Conservation (phyloP, 2,888 invertebrate genomes). For the Encarsia formosa region DNA sequence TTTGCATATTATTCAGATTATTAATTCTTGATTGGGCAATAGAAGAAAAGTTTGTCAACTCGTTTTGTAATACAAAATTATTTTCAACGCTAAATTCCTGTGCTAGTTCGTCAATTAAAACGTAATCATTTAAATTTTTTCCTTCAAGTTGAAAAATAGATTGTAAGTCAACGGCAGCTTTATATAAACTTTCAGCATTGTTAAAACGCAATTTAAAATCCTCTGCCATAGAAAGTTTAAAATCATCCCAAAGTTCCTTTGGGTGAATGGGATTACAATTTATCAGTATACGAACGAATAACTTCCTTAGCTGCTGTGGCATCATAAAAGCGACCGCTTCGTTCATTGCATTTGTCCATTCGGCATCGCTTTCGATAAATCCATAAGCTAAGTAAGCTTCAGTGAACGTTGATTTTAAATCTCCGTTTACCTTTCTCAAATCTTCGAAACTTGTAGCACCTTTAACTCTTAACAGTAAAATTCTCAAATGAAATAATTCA, state of each 20-base stretch:
- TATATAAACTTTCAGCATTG: not conserved
- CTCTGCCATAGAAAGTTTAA: conserved; percentile 27
- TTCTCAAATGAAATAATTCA: conserved; percentile 15
- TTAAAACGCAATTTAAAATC: conserved; percentile 8
- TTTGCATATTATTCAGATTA: conserved; percentile 15
- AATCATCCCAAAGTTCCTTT: conserved; percentile 24
- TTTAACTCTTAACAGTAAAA: conserved; percentile 32
- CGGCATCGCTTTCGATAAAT: conserved; percentile 21
- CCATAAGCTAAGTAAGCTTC: conserved; percentile 12
- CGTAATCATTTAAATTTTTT: not conserved
- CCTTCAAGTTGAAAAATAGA: not conserved
- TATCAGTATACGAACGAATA: conserved; percentile 35
- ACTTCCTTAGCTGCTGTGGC: conserved; percentile 34
- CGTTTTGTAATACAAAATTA: conserved; percentile 7
- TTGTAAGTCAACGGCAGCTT: not conserved
- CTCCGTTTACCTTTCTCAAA: conserved; percentile 34
- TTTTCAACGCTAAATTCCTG: conserved; percentile 12
- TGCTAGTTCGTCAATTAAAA: too few relatives aligned
- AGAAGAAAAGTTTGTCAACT: too few relatives aligned
- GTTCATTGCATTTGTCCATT: conserved; percentile 14
- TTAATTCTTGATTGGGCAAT: not conserved
- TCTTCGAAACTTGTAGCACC: conserved; percentile 36
- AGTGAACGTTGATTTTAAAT: conserved; percentile 25
- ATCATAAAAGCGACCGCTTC: conserved; percentile 7
- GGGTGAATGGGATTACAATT: conserved; percentile 30